These are phyloP conservation scores for Lipotes vexillifer DNA, from an alignment of 2,113 vertebrate species.

Conservation along the genomic window DNA sequence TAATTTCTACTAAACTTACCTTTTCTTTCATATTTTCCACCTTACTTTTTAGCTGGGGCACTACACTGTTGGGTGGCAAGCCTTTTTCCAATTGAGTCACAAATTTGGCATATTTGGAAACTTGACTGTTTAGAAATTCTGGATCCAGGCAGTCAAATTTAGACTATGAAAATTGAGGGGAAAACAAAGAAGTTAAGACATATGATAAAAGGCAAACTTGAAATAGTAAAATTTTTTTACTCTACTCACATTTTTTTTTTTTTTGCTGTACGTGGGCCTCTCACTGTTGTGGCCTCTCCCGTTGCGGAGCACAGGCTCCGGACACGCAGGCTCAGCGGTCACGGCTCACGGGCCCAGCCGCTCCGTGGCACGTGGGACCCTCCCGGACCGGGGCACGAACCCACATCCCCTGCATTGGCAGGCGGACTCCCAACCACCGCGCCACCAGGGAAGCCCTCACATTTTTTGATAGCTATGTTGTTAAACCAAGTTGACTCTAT, in stretches of 20 bases:
- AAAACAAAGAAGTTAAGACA: background rate
- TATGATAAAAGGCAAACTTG: background rate
- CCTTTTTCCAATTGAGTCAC: conserved; percentile 87
- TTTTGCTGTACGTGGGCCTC: too few species aligned
- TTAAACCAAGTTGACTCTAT: background rate
- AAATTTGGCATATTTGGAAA: conserved; percentile 84
- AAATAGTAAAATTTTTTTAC: background rate
- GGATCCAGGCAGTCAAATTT: conserved; percentile 84
- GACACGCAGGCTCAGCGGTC: too few species aligned
- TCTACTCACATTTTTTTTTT: background rate
- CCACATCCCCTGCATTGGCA: too few species aligned
- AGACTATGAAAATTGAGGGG: conserved; percentile 70
- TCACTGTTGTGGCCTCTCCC: too few species aligned
- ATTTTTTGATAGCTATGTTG: background rate
- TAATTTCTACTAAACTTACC: conserved; percentile 72
- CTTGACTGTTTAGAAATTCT: conserved; percentile 81
- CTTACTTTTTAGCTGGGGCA: conserved; percentile 81
- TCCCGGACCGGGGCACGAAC: too few species aligned
- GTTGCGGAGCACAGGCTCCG: too few species aligned
- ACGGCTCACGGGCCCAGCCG: too few species aligned
- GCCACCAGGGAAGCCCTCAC: too few species aligned
- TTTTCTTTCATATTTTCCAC: conserved; percentile 86
- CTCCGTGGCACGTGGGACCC: too few species aligned
- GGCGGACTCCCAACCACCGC: too few species aligned
- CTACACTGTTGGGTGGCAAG: conserved; percentile 83